Percentiles rank a stretch among this genome's conserved stretches.
Conservation (phyloP, 2,888 invertebrate genomes). For the Macrosiphum euphorbiae region DNA sequence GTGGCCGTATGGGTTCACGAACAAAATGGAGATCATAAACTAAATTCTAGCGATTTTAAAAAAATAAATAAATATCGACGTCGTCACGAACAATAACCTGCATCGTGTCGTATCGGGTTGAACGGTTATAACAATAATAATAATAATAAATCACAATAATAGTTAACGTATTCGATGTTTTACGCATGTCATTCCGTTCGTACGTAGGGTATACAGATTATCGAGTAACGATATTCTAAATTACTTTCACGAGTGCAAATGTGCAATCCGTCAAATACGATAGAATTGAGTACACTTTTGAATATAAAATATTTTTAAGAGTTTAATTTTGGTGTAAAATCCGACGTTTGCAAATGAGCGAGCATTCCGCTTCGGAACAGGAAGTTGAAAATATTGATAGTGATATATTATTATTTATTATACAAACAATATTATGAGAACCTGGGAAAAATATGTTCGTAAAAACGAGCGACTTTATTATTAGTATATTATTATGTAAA, state of each 20-base stretch:
- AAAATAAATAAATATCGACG: conserved; percentile 6
- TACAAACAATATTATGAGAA: background rate
- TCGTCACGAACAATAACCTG: background rate
- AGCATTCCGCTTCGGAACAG: too few relatives aligned
- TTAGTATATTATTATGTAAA: background rate
- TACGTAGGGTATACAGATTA: background rate
- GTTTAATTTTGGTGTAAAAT: background rate
- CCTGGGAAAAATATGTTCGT: background rate
- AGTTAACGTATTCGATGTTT: background rate
- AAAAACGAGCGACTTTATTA: background rate
- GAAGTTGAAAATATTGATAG: background rate
- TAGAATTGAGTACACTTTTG: background rate
- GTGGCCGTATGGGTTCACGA: background rate
- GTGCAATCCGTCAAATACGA: background rate
- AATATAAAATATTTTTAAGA: background rate
- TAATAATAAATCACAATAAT: background rate
- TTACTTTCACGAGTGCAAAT: background rate
- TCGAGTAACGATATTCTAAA: background rate
- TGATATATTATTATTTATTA: too few relatives aligned
- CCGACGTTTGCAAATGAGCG: background rate
- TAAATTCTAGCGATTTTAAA: background rate
- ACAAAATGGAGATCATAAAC: background rate
- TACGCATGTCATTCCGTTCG: background rate
- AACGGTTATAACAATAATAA: background rate
- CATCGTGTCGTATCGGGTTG: background rate